Evolutionary conservation across 2,797 vertebrate species (phyloP).

Genomic region (Stomatorhinus walkeri): DNA sequence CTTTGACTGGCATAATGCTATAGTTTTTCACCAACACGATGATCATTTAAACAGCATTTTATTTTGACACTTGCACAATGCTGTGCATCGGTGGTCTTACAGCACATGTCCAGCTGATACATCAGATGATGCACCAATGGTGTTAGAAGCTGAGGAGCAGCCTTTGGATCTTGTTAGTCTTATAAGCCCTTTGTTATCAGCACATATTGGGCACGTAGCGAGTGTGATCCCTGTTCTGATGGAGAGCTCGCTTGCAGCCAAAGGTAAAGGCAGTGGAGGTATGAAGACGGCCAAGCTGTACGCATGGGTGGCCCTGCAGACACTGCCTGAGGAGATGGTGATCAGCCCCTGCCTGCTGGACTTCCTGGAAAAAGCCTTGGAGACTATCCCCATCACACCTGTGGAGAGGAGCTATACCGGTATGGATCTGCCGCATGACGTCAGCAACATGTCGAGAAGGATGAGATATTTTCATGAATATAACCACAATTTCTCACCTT

Average conservation of each 20-base stretch:
- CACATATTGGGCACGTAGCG: neutral
- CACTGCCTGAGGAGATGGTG: conserved; percentile 96
- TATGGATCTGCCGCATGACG: conserved; percentile 33
- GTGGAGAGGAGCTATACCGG: conserved; percentile 85
- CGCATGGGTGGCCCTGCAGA: conserved; percentile 96
- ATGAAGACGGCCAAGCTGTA: conserved; percentile 94
- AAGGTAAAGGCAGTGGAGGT: conserved; percentile 84
- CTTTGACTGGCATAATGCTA: neutral
- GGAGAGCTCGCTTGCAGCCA: conserved; percentile 62
- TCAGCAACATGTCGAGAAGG: neutral
- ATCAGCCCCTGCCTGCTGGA: conserved; percentile 94
- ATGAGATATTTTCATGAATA: neutral
- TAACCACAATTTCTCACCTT: neutral
- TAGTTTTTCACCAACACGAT: neutral
- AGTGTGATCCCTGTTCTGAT: neutral
- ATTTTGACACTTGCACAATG: neutral
- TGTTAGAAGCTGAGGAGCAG: neutral
- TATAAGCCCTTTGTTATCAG: neutral
- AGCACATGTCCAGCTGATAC: neutral
- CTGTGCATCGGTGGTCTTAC: neutral
- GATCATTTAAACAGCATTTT: neutral
- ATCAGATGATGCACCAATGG: neutral
- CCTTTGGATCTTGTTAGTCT: neutral
- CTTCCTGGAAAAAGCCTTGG: conserved; percentile 93
- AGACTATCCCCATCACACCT: conserved; percentile 96